Evolutionary conservation across 1,140 invertebrate genomes (phyloP).

Genomic region (Drosophila albomicans): DNA sequence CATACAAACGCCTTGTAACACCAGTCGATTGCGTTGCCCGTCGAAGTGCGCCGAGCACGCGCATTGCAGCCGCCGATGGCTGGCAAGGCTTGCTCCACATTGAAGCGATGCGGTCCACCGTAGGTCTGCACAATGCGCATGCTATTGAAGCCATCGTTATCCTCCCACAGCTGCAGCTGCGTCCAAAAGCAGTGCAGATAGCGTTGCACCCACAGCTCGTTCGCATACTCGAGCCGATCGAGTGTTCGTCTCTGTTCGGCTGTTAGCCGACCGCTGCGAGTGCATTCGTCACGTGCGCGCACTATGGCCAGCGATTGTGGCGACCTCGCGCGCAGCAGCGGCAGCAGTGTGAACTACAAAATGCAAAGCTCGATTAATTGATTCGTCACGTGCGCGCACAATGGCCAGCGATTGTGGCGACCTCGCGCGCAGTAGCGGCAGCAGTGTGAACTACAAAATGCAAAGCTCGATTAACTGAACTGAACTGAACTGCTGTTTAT

Average conservation of each 20-base stretch:
- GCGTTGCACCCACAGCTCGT: conserved; percentile 13
- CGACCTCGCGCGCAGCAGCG: background rate
- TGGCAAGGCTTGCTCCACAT: conserved; percentile 30
- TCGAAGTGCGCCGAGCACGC: background rate
- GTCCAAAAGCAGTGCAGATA: conserved; percentile 50
- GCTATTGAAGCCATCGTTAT: conserved; percentile 30
- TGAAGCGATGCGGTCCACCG: conserved; percentile 17
- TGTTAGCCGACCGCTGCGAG: background rate
- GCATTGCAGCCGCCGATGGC: conserved; percentile 35
- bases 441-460: background rate
- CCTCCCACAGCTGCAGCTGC: conserved; percentile 35
- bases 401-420: conserved; percentile 17
- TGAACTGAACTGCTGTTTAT: background rate
- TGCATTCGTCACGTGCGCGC: conserved; percentile 23
- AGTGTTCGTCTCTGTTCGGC: conserved; percentile 12
- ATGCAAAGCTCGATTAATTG: background rate
- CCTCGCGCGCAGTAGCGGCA: background rate
- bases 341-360: background rate
- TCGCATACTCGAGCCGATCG: conserved; percentile 28
- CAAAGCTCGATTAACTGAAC: background rate
- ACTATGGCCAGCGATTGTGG: conserved; percentile 19
- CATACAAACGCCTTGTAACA: conserved; percentile 46
- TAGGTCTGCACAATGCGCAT: conserved; percentile 27
- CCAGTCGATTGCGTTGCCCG: conserved; percentile 1
- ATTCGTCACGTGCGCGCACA: conserved; percentile 16